These are phyloP conservation scores for Cylloceria caligata DNA, from an alignment of 2,888 invertebrate genomes.

Conservation along the genomic window DNA sequence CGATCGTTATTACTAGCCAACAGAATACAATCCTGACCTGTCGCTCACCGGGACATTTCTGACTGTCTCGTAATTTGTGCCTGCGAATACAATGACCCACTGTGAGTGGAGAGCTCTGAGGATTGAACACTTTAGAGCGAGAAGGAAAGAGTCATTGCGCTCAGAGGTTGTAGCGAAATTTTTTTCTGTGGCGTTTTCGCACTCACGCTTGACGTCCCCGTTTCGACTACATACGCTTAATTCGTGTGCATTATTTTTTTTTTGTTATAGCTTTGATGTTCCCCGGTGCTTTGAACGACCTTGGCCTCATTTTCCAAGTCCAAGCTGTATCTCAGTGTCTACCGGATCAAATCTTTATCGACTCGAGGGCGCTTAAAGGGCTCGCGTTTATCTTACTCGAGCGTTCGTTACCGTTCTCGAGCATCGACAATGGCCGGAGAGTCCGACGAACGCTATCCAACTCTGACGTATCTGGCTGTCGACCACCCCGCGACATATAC, in stretches of 20 bases:
- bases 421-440: constrained; percentile 27
- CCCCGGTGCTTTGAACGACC: constrained; percentile 15
- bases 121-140: too few relatives aligned
- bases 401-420: constrained; percentile 21
- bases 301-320: constrained; percentile 52
- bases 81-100: constrained; percentile 47
- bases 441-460: constrained; percentile 52
- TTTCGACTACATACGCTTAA: constrained; percentile 28
- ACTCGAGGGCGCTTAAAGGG: constrained; percentile 30
- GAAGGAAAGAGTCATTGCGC: background rate
- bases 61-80: constrained; percentile 52
- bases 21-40: constrained; percentile 19
- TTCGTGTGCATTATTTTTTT: constrained; percentile 19
- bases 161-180: background rate
- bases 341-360: constrained; percentile 33
- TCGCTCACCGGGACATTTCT: constrained; percentile 48
- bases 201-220: constrained; percentile 3
- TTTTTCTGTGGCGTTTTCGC: constrained; percentile 1
- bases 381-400: constrained; percentile 21
- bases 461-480: constrained; percentile 2
- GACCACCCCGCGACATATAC: constrained; percentile 44
- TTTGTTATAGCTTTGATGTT: constrained; percentile 15
- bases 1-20: constrained; percentile 25
- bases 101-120: background rate
- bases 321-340: constrained; percentile 21